Evolutionary conservation across 2,888 invertebrate species (phyloP), one percentile per base, ranked within the genome.

Genomic region (Spilarctia lutea): DNA sequence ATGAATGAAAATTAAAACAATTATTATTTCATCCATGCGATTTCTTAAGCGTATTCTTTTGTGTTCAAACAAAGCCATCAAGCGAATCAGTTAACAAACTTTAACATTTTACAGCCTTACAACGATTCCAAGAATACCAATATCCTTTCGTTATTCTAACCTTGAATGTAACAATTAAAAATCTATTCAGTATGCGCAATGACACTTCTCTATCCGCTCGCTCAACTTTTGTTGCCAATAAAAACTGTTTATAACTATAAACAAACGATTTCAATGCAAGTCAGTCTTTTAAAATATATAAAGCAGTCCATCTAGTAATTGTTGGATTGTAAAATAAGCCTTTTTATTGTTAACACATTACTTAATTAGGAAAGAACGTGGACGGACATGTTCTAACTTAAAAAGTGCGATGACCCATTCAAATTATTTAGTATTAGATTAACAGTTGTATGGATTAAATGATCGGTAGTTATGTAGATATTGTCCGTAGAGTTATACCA

Each of bases 101-200:
- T 83, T 76, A 65, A 84, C 79, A 86, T 88, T 90, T 88, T 86
- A 89, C 85, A 86, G 80, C 86, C 86, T 80, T 85, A 85, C 80
- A 78, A 77, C 45, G 77, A 87, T 92, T 92, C 90, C 82, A 79
- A 84, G 93, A 92, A 94, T 91, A 91, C 88, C 86, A 92, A 92
- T 90, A 89, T 86, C 87, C 84, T 83, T 91, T 91, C 86, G 87
- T 91, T 91, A 92, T 93, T 93, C 92, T 84, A 83, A 85, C 85
- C 87, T 85, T 83, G 82, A 75, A 82, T 80, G 78, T 79, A 90
- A 91, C 93, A 94, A 94, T 95, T 95, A 95, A 94, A 94, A 94
- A 89, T 89, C 91, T 91, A 88, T 89, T 94, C 87, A 80, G 93
- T 94, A 94, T 94, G 93, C 94, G 86, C 80, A 78, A 77, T 78